These are phyloP conservation scores for Imbricaverruca yamaguchii DNA, from an alignment of 2,888 invertebrate species.

Conservation along the genomic window DNA sequence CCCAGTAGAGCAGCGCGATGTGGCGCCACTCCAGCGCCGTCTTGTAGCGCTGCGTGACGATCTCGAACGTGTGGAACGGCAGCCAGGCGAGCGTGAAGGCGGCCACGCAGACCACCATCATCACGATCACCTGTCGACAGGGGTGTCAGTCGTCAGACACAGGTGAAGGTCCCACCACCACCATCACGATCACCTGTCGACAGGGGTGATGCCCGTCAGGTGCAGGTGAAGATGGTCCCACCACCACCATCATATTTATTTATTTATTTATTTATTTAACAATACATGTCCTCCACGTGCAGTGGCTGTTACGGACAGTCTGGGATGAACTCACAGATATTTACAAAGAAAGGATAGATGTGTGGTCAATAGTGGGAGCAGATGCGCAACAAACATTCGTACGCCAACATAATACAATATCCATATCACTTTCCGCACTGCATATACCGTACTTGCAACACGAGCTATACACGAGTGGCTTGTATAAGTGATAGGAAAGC, in stretches of 20 bases:
- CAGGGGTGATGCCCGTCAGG: conserved; percentile 42
- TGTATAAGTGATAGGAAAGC: no score
- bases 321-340: no score
- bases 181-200: conserved; percentile 48
- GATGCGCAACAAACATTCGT: no score
- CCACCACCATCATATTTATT: conserved; percentile 49
- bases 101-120: conserved; percentile 46
- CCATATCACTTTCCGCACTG: no score
- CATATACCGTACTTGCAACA: no score
- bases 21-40: background rate
- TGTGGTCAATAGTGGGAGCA: no score
- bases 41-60: background rate
- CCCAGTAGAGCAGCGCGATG: background rate
- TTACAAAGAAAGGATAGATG: no score
- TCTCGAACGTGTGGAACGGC: conserved; percentile 38
- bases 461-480: no score
- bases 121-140: conserved; percentile 45
- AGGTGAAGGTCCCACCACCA: conserved; percentile 45
- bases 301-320: no score
- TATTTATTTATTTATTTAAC: no score
- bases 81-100: conserved; percentile 47
- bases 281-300: no score
- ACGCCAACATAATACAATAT: no score
- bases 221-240: conserved; percentile 45
- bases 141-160: conserved; percentile 44